Evolutionary conservation across 2,797 vertebrate species (phyloP), one percentile per base, ranked within the genome.

Genomic region (Taeniopygia guttata): DNA sequence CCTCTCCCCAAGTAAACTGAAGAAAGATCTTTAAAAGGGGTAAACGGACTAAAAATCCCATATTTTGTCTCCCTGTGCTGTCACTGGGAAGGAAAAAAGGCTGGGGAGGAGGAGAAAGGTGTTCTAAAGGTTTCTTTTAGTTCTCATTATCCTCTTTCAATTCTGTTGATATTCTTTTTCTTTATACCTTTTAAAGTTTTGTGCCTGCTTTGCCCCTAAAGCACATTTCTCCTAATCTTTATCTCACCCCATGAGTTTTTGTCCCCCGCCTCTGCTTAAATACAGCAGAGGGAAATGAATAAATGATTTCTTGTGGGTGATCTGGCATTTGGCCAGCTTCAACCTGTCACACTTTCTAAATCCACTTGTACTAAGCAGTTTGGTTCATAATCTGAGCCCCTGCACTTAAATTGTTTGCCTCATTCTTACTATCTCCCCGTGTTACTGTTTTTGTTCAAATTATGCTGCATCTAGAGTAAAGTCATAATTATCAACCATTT

Each of bases 221-320:
- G 36, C 36, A 38, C 36, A 38, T 38, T 55, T 25, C n/a, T 27
- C 27, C 42, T 66, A 46, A 46, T 56, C 22, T 14, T 46, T 66
- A 66, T 26, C 27, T 66, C n/a, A 46, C 15, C 18, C n/a, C 27
- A 26, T 26, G 51, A 38, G 17, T 38, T 26, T 42, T 43, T 38
- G 6, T 5, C 6, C 25, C 11, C 32, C 12, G 2, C 5, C 16
- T 2, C 20, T 4, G 3, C 22, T 46, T 32, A 79, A 56, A n/a
- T 21, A 32, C 13, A 66, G n/a, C 11, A 38, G 27, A 38, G 5
- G 27, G 55, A 79, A 32, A 55, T 13, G 42, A 55, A 78, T 13
- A 55, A 45, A 46, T 26, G 4, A 66, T 7, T 78, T 66, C 42
- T 55, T 5, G 6, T 32, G 22, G 17, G 9, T 32, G 22, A 29